Evolutionary conservation across 1,140 invertebrate genomes (phyloP).

Genomic region (Paracyclopina nana): DNA sequence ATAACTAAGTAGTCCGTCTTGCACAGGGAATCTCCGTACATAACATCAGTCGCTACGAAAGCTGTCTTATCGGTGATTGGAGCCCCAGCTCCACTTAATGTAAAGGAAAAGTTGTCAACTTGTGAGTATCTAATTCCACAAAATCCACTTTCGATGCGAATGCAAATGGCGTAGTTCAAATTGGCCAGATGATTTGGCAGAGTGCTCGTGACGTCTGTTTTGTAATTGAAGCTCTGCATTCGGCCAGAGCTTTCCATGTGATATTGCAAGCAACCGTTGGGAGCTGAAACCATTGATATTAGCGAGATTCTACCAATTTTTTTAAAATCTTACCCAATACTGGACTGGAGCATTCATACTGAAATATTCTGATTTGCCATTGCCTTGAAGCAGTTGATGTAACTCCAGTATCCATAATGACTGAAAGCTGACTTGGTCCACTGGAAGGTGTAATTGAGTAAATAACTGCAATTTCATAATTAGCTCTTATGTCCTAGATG

Average conservation of each 20-base stretch:
- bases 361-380: not conserved
- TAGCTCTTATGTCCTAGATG: no score
- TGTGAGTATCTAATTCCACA: slow-evolving; percentile 1
- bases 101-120: not conserved
- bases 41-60: no score
- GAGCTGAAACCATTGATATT: no score
- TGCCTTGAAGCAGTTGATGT: no score
- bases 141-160: not conserved
- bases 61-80: no score
- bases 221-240: slow-evolving; percentile 1
- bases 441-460: not conserved
- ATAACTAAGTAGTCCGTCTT: no score
- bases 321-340: not conserved
- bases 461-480: no score
- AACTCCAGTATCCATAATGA: not conserved
- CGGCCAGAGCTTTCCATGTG: not conserved
- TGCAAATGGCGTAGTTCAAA: slow-evolving; percentile 2
- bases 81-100: no score
- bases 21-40: no score
- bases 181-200: not conserved
- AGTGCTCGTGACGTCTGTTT: not conserved
- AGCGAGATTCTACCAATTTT: not conserved
- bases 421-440: not conserved
- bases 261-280: not conserved
- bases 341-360: not conserved